Conservation (phyloP, 1,140 invertebrate genomes). For the Drosophila arawakana region DNA sequence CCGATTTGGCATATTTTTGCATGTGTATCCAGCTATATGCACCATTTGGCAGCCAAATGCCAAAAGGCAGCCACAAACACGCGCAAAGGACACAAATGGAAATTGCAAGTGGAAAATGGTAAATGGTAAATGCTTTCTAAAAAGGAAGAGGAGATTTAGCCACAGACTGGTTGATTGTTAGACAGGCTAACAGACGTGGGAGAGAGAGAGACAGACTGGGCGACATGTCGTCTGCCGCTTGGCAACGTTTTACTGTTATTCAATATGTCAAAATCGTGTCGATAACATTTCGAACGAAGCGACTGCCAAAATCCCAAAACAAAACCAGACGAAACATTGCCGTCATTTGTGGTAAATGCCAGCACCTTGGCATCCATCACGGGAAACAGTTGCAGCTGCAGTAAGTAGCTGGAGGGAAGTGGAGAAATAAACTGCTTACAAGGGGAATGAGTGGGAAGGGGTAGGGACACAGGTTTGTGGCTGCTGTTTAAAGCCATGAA, state of each 20-base stretch:
- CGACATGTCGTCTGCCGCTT: constrained; percentile 67
- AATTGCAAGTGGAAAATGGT: constrained; percentile 12
- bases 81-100: constrained; percentile 51
- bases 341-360: constrained; percentile 39
- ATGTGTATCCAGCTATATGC: constrained; percentile 66
- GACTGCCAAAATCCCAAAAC: constrained; percentile 2
- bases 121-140: background rate
- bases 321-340: constrained; percentile 11
- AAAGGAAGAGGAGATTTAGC: background rate
- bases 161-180: constrained; percentile 2
- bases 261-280: constrained; percentile 83
- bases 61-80: constrained; percentile 78
- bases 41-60: constrained; percentile 81
- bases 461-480: background rate
- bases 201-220: background rate
- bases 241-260: constrained; percentile 76
- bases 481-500: constrained; percentile 32
- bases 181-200: constrained; percentile 7
- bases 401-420: background rate
- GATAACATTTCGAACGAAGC: constrained; percentile 75
- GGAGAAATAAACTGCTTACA: no score
- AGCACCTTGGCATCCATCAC: constrained; percentile 29
- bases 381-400: constrained; percentile 10
- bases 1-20: constrained; percentile 79
- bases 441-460: background rate